Conservation (phyloP, 2,888 invertebrate species). For the Drosophila ustulata region DNA sequence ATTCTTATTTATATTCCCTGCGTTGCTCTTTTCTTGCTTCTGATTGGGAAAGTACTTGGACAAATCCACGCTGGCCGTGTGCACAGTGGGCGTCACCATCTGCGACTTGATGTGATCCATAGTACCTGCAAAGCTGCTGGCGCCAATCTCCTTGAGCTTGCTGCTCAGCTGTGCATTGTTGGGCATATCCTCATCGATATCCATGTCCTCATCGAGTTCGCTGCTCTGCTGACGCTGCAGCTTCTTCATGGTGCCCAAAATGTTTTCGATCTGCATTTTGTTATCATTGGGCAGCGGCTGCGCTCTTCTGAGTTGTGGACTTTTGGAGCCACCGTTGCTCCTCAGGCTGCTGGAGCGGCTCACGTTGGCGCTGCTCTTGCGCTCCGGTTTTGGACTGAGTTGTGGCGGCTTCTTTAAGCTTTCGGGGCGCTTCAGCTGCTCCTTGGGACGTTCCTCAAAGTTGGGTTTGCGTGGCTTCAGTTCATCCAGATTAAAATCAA, state of each 20-base stretch:
- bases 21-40: slow-evolving; percentile 77
- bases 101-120: slow-evolving; percentile 84
- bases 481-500: slow-evolving; percentile 60
- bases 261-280: slow-evolving; percentile 80
- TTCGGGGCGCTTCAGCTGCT: slow-evolving; percentile 56
- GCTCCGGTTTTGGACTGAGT: slow-evolving; percentile 54
- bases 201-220: slow-evolving; percentile 71
- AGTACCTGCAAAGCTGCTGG: slow-evolving; percentile 83
- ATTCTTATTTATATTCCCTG: slow-evolving; percentile 81
- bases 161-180: slow-evolving; percentile 69
- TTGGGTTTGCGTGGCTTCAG: slow-evolving; percentile 67
- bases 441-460: slow-evolving; percentile 66
- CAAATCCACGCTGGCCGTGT: slow-evolving; percentile 80
- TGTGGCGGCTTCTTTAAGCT: slow-evolving; percentile 42
- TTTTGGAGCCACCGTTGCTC: slow-evolving; percentile 62
- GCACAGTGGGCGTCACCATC: slow-evolving; percentile 82
- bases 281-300: slow-evolving; percentile 43
- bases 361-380: slow-evolving; percentile 59
- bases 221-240: slow-evolving; percentile 50
- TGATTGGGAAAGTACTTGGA: slow-evolving; percentile 85
- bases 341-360: slow-evolving; percentile 72
- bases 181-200: slow-evolving; percentile 61
- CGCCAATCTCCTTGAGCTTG: slow-evolving; percentile 83
- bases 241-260: slow-evolving; percentile 76
- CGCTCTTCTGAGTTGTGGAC: slow-evolving; percentile 43